Evolutionary conservation across 2,888 invertebrate genomes (phyloP), one percentile per base, ranked within the genome.

Genomic region (Mesoligia furuncula): DNA sequence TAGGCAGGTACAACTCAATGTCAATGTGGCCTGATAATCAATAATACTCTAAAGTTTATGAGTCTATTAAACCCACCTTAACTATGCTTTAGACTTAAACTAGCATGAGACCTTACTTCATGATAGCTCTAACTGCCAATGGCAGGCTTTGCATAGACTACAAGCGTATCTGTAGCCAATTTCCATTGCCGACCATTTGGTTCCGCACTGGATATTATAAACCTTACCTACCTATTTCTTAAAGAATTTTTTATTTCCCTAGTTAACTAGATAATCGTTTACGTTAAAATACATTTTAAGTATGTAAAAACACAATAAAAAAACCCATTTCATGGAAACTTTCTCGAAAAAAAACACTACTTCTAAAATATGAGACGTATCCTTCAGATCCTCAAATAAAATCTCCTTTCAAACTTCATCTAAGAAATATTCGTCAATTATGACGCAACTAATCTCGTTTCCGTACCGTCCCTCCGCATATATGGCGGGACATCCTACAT

Each of bases 401-500:
- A 39, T 31, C 39, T 42, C 42, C 39, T 68, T 2, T 45, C 31
- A 11, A 31, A 24, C 7, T 15, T 3, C 42, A 8, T 74, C 20
- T 42, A 45, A 24, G 36, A 20, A 17, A 48, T 39, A 42, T 24
- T n/a, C 8, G 3, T 15, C 61, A 80, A 7, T 39, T 8, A 59
- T 80, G 42, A 83, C 27, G 64, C 64, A 79, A 67, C n/a, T 3
- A 24, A 42, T 80, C 31, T 72, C 78, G 81, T 77, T 61, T 17
- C 17, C 31, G 71, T 72, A 65, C 74, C 83, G 84, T 70, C 73
- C 77, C 71, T 73, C 69, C n/a, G 24, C 27, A 80, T 86, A 64
- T 31, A 20, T 31, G 71, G 59, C 82, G 87, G 89, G 87, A 89
- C 88, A 81, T 90, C 90, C 90, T 87, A 81, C 11, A 65, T 76